These are phyloP conservation scores for Aplidium turbinatum DNA, from an alignment of 23 tunicate genomes.

Conservation along the genomic window DNA sequence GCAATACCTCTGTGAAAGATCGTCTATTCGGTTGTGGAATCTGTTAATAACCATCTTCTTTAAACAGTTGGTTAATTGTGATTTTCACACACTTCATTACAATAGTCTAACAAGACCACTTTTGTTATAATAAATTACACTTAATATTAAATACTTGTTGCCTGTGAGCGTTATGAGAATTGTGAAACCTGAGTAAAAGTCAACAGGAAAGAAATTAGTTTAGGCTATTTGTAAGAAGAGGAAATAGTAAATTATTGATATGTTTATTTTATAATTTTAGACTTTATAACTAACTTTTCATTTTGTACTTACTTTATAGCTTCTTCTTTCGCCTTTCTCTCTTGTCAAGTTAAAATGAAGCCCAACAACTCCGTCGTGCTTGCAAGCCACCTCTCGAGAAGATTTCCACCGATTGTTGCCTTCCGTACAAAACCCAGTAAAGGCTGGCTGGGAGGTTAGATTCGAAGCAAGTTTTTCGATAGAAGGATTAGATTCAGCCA, in stretches of 20 bases:
- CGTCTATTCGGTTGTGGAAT: neutral
- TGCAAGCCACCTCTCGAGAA: constrained; percentile 43
- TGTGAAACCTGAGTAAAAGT: no score
- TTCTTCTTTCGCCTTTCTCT: constrained; percentile 27
- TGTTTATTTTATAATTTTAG: no score
- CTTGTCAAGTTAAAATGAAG: constrained; percentile 51
- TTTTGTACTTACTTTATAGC: constrained; percentile 18
- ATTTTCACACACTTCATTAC: no score
- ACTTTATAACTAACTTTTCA: no score
- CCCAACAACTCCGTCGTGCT: constrained; percentile 35
- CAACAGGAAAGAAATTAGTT: no score
- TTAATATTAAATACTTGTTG: no score
- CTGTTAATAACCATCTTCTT: neutral
- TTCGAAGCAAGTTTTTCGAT: neutral
- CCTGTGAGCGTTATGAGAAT: no score
- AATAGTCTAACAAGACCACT: no score
- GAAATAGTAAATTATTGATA: no score
- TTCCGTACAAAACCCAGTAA: constrained; percentile 74
- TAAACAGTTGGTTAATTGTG: neutral
- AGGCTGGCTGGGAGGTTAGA: constrained; percentile 44
- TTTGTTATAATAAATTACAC: no score
- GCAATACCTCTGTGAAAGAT: neutral
- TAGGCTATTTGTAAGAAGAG: no score
- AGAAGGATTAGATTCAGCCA: neutral
- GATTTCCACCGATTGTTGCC: constrained; percentile 68